Base-by-base conservation (phyloP, 2,888 invertebrate species). In the Notocelia uddmanniana region DNA sequence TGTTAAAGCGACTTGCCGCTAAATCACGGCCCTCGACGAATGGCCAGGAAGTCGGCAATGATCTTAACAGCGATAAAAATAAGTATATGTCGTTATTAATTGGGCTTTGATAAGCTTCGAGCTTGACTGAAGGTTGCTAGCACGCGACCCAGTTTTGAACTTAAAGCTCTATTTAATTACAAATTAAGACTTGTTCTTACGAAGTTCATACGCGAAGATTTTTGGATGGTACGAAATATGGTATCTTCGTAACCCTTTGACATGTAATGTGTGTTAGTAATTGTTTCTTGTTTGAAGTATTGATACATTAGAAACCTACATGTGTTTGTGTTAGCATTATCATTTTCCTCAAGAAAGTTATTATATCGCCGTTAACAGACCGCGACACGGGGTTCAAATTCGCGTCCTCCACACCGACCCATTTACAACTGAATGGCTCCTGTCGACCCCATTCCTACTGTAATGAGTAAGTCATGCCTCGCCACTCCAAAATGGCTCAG, bases 21-120 rank as follows among this genome's bases (percentile, higher is more conserved):
- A 82, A 81, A 79, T 81, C 80, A 79, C 75, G 68, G 75, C 73
- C 73, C 70, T 59, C 76, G 73, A 69, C 68, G 74, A 73, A 74
- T 69, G 60, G 71, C 48, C 64, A 75, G 76, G 76, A 76, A 76
- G 75, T 76, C 67, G 45, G 66, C 50, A 58, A 45, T 72, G 76
- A 76, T 76, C 73, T 71, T 71, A 72, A 68, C 62, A 66, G 66
- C 67, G 75, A 76, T 76, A 76, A 75, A 73, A 67, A 69, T 72
- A 73, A 67, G 68, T 72, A 59, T 74, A 63, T 50, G 68, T 63
- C 70, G 69, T 72, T 70, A 73, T 76, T 66, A 73, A 67, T 66
- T 63, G 68, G 62, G 60, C 68, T 72, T 72, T 74, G 71, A 74
- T 64, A 67, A 71, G 70, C 52, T 71, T 55, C 48, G 50, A 21